Conservation (phyloP, 2,797 vertebrate species). For the Propithecus perrieri region DNA sequence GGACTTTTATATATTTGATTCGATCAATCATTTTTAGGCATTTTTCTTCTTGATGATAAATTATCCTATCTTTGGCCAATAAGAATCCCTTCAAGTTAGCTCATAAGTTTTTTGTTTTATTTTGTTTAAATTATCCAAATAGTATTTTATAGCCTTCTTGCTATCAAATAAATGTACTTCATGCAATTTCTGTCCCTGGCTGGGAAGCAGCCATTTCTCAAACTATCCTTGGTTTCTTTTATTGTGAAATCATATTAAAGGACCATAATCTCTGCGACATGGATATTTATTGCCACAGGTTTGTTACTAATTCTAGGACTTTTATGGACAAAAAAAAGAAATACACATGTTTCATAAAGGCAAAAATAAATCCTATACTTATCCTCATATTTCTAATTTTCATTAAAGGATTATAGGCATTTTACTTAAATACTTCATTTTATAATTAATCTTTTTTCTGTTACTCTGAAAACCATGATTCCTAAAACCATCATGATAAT, state of each 20-base stretch:
- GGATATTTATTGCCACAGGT: neutral
- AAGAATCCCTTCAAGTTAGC: neutral
- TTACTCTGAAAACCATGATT: neutral
- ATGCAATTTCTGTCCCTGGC: neutral
- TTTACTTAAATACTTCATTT: neutral
- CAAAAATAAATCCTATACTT: neutral
- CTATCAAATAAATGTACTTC: neutral
- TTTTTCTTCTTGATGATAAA: neutral
- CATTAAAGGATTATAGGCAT: neutral
- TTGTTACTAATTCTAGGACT: neutral
- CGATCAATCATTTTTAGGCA: neutral
- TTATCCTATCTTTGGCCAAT: neutral
- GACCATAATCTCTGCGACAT: neutral
- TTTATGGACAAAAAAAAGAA: neutral
- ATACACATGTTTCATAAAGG: neutral
- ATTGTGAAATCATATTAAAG: neutral
- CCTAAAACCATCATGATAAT: neutral
- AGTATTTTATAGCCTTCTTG: neutral
- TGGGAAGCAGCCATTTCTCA: neutral
- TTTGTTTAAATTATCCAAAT: neutral
- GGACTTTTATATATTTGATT: neutral
- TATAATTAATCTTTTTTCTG: neutral
- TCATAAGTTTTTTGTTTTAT: neutral
- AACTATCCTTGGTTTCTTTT: neutral
- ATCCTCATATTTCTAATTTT: neutral